Percentiles rank a stretch among this genome's conserved stretches.
These are phyloP conservation scores for Pelecanus crispus DNA, from an alignment of 2,113 vertebrate genomes.

Conservation along the genomic window DNA sequence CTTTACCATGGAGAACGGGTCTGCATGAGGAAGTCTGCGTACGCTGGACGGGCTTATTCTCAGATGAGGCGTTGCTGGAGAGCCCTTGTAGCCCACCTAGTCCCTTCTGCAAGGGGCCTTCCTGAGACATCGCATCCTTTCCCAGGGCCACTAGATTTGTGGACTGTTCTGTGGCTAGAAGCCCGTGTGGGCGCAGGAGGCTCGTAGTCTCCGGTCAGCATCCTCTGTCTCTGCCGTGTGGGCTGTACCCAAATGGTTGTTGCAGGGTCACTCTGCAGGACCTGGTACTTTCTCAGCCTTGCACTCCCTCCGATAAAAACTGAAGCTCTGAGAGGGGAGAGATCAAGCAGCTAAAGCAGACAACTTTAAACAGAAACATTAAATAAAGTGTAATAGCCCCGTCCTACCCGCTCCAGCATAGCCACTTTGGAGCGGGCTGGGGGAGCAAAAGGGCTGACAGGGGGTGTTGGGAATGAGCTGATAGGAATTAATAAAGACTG, in stretches of 20 bases:
- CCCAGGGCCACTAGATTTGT: not conserved
- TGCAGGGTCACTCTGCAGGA: not conserved
- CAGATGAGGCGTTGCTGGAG: not conserved
- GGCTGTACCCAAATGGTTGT: not conserved
- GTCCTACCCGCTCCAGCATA: not conserved
- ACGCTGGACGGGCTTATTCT: not conserved
- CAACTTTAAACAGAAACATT: not conserved
- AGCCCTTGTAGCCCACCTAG: not conserved
- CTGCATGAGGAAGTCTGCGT: rapidly evolving
- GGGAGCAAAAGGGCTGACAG: not conserved
- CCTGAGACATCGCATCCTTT: not conserved
- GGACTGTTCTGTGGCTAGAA: not conserved
- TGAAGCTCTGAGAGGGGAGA: not conserved
- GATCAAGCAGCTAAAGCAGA: not conserved
- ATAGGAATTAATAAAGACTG: not conserved
- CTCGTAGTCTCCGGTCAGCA: not conserved
- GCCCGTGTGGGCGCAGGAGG: not conserved
- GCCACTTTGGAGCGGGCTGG: not conserved
- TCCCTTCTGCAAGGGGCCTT: not conserved
- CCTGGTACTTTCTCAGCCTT: not conserved
- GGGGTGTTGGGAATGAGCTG: not conserved
- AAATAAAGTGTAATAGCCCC: not conserved
- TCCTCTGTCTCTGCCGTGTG: not conserved
- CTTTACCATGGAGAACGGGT: rapidly evolving
- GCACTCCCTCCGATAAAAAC: not conserved